These are phyloP conservation scores for Syngnathus floridae DNA, from an alignment of 2,113 vertebrate species.

Conservation along the genomic window DNA sequence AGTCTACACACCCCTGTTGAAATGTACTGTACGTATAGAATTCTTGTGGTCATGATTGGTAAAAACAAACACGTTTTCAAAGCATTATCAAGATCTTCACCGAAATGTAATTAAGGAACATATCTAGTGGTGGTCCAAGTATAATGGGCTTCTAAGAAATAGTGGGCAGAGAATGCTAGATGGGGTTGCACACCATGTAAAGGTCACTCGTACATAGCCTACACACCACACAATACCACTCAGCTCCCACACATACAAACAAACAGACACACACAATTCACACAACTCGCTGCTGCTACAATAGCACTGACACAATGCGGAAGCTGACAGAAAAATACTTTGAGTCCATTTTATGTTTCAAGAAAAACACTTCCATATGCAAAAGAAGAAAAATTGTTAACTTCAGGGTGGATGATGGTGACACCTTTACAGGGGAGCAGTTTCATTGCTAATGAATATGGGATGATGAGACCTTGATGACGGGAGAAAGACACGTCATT, in stretches of 20 bases:
- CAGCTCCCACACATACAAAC: constrained; percentile 32
- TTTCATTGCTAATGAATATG: constrained; percentile 53
- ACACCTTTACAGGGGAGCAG: constrained; percentile 40
- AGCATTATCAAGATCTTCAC: too few species aligned
- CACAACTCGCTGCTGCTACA: constrained; percentile 51
- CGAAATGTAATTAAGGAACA: not conserved
- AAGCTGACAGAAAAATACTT: constrained; percentile 64
- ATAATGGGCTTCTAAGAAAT: not conserved
- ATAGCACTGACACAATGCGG: constrained; percentile 63
- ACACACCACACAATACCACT: constrained; percentile 19
- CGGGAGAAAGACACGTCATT: constrained; percentile 34
- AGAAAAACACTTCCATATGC: constrained; percentile 4
- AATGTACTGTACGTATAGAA: too few species aligned
- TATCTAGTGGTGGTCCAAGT: not conserved
- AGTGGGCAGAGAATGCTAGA: constrained; percentile 60
- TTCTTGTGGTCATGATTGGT: too few species aligned
- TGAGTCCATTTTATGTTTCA: constrained; percentile 35
- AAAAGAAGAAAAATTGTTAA: constrained; percentile 1
- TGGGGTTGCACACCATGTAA: constrained; percentile 44
- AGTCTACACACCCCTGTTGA: not conserved
- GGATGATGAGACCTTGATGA: constrained; percentile 22
- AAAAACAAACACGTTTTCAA: not conserved
- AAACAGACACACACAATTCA: constrained; percentile 55
- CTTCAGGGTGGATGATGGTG: constrained; percentile 35
- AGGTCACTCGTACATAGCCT: constrained; percentile 28